Base-by-base conservation (phyloP, 1,140 invertebrate genomes). In the Linepithema humile region DNA sequence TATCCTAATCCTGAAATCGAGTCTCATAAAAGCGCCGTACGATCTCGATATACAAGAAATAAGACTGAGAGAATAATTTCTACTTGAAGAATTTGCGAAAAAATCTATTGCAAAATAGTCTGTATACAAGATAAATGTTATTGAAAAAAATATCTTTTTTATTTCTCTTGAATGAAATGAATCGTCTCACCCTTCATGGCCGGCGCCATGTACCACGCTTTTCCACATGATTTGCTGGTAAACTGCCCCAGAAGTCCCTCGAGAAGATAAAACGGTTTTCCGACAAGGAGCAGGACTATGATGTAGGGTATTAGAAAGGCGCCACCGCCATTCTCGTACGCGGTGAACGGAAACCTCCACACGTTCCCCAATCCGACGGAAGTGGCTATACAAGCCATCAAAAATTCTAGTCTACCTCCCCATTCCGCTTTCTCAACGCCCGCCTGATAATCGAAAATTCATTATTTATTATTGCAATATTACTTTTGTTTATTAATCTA, bases 231-330 rank as follows among this genome's bases (percentile, higher is more conserved):
- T 74, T 95, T 95, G 55, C 96, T 96, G 12, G 97, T 96, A 90
- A 97, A 98, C 89, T 98, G 97, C 10, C 97, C 97, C 0, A 98
- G 90, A 2, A 96, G 94, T 88, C 96, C 96, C 93, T 99, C 98
- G 95, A 99, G 95, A 89, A 98, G 98, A 92, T 99, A 99, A 87
- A 99, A 95, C 0, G 98, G 98, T 89, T 98, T 97, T 0, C 98
- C 98, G 59, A 98, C 96, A 45, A 98, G 92, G 1, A 98, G 91
- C 65, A 99, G 95, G 55, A 98, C 97, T 40, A 98, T 96, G 23
- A 97, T 95, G 88, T 98, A 98, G 0, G 97, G 97, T 60, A 98
- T 96, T 0, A 98, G 95, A 92, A 98, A 98, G 1, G 96, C 96
- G 2, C 97, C 97, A 53, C 97, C 97, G n/a, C 97, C 97, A 90